Percentiles rank a stretch among this genome's conserved stretches.
phyloP scores from a whole-genome alignment of 2,797 vertebrate genomes.

The Kryptolebias ocellatus region DNA sequence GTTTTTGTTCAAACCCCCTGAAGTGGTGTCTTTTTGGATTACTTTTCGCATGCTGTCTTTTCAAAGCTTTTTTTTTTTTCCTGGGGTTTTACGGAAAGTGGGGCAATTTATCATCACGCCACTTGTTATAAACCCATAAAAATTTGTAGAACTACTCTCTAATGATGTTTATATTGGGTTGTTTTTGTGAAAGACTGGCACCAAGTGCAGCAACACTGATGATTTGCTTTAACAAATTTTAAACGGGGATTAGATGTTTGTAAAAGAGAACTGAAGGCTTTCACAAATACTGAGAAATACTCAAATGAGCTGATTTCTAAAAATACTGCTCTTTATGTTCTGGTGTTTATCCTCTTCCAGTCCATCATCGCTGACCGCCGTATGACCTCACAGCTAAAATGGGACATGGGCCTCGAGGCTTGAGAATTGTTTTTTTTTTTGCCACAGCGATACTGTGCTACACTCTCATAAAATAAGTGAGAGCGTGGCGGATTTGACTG shows the following conservation, averaged over 20 bases:
- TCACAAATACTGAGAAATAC: too few species aligned
- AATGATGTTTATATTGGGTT: neutral
- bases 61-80: constrained; percentile 38
- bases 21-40: constrained; percentile 44
- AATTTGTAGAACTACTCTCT: constrained; percentile 3
- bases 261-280: neutral
- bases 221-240: neutral
- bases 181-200: neutral
- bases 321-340: constrained; percentile 34
- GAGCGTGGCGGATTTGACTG: constrained; percentile 65
- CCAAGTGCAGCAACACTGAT: neutral
- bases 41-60: constrained; percentile 39
- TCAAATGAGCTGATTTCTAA: constrained; percentile 23
- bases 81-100: constrained; percentile 9
- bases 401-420: constrained; percentile 67
- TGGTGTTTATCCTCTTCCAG: constrained; percentile 17
- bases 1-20: constrained; percentile 57
- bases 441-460: constrained; percentile 46
- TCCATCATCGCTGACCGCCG: constrained; percentile 70
- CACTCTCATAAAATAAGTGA: constrained; percentile 48
- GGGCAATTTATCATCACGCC: constrained; percentile 36
- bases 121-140: constrained; percentile 13
- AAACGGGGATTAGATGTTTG: neutral
- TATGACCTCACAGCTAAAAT: constrained; percentile 76
- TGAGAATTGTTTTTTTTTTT: constrained; percentile 63